Percentiles rank a stretch among this genome's conserved stretches.
Evolutionary conservation across 2,888 invertebrate genomes (phyloP).

Genomic region (Sympetrum striolatum): DNA sequence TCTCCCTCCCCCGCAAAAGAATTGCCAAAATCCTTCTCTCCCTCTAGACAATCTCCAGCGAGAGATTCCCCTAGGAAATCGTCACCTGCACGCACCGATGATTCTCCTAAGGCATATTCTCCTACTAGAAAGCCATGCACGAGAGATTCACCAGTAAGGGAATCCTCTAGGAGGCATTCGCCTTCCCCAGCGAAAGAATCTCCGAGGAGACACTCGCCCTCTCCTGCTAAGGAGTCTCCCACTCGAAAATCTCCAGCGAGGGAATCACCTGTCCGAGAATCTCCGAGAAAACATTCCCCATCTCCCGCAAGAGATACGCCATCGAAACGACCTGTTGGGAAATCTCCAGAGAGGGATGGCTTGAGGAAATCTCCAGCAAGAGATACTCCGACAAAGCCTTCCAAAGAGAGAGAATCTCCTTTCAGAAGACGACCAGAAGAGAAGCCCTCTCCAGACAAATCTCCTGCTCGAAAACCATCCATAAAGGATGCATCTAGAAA

Average conservation of each 20-base stretch:
- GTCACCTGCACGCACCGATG: not conserved
- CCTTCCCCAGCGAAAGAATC: not conserved
- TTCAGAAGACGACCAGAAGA: conserved; percentile 49
- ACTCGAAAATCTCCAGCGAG: not conserved
- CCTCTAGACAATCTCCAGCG: not conserved
- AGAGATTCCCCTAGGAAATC: not conserved
- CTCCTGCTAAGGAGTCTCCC: not conserved
- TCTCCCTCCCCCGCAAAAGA: not conserved
- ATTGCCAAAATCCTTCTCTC: not conserved
- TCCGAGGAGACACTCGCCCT: not conserved
- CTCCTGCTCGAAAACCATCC: conserved; percentile 51
- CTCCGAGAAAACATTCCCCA: not conserved
- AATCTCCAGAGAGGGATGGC: not conserved
- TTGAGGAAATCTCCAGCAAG: not conserved
- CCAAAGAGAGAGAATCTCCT: not conserved
- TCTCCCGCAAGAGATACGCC: not conserved
- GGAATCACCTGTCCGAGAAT: not conserved
- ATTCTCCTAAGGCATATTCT: not conserved
- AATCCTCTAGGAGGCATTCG: not conserved
- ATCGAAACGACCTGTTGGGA: not conserved
- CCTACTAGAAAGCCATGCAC: not conserved
- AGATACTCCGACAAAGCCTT: not conserved
- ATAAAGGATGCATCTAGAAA: conserved; percentile 47
- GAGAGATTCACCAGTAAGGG: not conserved
- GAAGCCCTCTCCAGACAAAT: conserved; percentile 60